Evolutionary conservation across 2,797 vertebrate species (phyloP).

Genomic region (Amazona ochrocephala): DNA sequence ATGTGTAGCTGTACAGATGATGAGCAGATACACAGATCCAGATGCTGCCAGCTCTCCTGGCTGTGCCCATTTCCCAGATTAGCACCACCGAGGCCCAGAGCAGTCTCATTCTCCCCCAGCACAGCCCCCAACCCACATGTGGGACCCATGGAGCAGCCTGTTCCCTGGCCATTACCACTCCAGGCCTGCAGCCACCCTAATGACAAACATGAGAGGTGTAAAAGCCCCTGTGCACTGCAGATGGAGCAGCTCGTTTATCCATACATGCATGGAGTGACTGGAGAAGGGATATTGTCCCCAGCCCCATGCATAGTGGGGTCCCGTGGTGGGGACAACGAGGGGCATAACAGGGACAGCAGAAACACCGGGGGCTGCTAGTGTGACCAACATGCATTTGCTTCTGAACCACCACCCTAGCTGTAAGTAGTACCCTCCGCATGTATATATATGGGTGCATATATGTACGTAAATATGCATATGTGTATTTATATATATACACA

Average conservation of each 20-base stretch:
- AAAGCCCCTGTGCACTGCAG: background rate
- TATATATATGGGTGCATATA: accelerated
- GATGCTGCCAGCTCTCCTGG: background rate
- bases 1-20: background rate
- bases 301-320: background rate
- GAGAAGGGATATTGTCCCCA: background rate
- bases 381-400: background rate
- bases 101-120: background rate
- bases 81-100: background rate
- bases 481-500: background rate
- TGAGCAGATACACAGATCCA: background rate
- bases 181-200: background rate
- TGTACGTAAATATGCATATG: accelerated
- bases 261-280: background rate
- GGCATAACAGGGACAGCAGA: background rate
- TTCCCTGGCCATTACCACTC: accelerated
- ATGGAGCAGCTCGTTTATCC: background rate
- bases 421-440: background rate
- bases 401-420: background rate
- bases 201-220: accelerated
- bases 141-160: background rate
- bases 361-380: background rate
- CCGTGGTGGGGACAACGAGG: background rate
- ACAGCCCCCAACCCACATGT: background rate
- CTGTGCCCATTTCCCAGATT: accelerated